A percentile compares a stretch with the other conserved stretches of the same genome.
Evolutionary conservation across 92 coral and sea anemone genomes (phyloP).

Genomic region (Bergia puertoricense): DNA sequence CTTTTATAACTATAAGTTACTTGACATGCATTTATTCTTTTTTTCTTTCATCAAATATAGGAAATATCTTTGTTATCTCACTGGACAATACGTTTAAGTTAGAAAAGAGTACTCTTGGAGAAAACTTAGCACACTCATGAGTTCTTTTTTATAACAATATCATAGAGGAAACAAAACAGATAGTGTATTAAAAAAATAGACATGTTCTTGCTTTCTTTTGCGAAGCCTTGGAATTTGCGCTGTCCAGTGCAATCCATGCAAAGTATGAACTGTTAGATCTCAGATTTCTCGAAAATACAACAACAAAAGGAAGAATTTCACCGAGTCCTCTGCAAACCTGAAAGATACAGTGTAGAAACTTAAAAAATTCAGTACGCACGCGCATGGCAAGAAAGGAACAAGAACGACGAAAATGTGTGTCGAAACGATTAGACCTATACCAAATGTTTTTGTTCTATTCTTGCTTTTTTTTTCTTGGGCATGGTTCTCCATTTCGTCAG

Average conservation of each 20-base stretch:
- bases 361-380: neutral
- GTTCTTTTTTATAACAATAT: neutral
- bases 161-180: neutral
- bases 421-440: too few species aligned
- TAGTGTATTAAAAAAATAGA: too few species aligned
- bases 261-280: neutral
- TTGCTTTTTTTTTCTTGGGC: too few species aligned
- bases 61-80: neutral
- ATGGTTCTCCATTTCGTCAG: too few species aligned
- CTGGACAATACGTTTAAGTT: neutral
- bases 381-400: neutral
- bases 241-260: too few species aligned
- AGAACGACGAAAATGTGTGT: too few species aligned
- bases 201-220: neutral
- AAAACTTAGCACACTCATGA: neutral
- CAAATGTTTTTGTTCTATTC: too few species aligned
- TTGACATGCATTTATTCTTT: too few species aligned
- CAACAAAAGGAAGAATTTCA: neutral
- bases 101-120: neutral
- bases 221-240: neutral
- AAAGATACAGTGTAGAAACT: neutral
- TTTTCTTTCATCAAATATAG: too few species aligned
- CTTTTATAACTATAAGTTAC: too few species aligned
- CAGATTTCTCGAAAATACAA: too few species aligned
- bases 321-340: neutral